A percentile compares a stretch with the other conserved stretches of the same genome.
These are phyloP conservation scores for Aphodius sticticus DNA, from an alignment of 2,888 invertebrate genomes.

Conservation along the genomic window DNA sequence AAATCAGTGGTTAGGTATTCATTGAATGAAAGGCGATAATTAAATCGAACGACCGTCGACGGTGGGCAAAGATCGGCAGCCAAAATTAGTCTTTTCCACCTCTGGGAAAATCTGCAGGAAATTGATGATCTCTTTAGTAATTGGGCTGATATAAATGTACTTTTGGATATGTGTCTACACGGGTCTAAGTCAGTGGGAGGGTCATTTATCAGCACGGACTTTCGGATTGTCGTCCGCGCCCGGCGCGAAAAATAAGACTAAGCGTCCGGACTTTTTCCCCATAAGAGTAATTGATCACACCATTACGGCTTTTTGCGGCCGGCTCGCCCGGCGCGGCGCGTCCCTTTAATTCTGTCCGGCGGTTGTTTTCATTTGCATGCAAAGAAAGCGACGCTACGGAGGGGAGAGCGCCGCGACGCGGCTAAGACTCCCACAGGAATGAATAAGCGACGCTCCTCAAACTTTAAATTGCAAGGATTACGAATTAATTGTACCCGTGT, in stretches of 20 bases:
- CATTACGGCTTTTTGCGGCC: conserved; percentile 19
- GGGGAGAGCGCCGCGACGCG: background rate
- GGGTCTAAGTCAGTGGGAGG: conserved; percentile 31
- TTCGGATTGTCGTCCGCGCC: conserved; percentile 25
- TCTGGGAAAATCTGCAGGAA: conserved; percentile 31
- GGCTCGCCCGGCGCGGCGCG: background rate
- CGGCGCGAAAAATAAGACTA: conserved; percentile 27
- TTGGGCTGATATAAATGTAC: conserved; percentile 41
- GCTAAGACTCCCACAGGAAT: background rate
- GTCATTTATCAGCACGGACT: conserved; percentile 34
- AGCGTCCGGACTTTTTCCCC: conserved; percentile 26
- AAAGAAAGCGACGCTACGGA: conserved; percentile 7
- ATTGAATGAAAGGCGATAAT: background rate
- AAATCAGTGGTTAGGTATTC: background rate
- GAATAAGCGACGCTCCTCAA: background rate
- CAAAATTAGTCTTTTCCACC: conserved; percentile 11
- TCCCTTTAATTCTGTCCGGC: background rate
- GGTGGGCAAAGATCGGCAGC: background rate
- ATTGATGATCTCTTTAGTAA: conserved; percentile 41
- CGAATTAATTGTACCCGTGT: background rate
- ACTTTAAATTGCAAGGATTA: background rate
- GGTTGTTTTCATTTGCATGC: conserved; percentile 19
- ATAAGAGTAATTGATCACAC: conserved; percentile 30
- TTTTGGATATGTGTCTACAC: conserved; percentile 37
- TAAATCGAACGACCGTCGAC: background rate